These are phyloP conservation scores for Timema podura DNA, from an alignment of 2,888 invertebrate species.

Conservation along the genomic window DNA sequence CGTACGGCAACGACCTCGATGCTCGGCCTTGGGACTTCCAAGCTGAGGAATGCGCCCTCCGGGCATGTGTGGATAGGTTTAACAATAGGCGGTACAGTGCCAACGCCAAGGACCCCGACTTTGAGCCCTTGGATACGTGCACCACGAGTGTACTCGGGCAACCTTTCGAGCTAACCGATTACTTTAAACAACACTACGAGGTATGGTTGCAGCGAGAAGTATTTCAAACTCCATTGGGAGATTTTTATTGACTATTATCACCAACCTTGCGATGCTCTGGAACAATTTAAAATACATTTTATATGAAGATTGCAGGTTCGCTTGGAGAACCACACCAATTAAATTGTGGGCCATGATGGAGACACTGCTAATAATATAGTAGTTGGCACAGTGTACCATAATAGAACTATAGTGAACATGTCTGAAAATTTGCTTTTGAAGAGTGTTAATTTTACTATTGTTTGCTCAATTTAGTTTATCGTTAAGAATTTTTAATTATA, in stretches of 20 bases:
- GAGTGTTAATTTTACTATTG: too few relatives aligned
- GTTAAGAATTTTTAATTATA: too few relatives aligned
- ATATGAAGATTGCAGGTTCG: too few relatives aligned
- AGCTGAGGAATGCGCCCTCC: slow-evolving; percentile 92
- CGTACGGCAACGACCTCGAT: slow-evolving; percentile 97
- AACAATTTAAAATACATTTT: too few relatives aligned
- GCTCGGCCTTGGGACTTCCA: slow-evolving; percentile 95
- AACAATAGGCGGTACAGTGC: slow-evolving; percentile 82
- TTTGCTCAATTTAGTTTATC: too few relatives aligned
- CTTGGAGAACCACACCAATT: too few relatives aligned
- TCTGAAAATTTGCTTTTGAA: too few relatives aligned
- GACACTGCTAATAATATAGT: too few relatives aligned
- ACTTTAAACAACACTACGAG: slow-evolving; percentile 90
- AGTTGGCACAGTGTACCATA: too few relatives aligned
- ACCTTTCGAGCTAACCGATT: slow-evolving; percentile 79
- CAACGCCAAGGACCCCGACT: slow-evolving; percentile 50
- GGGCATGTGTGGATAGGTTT: slow-evolving; percentile 93
- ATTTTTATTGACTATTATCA: slow-evolving; percentile 24
- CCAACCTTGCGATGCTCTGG: neutral
- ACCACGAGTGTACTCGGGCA: slow-evolving; percentile 75
- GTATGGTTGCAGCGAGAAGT: slow-evolving; percentile 97
- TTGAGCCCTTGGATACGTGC: slow-evolving; percentile 70
- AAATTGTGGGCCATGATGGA: too few relatives aligned
- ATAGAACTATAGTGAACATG: too few relatives aligned
- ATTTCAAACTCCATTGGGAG: slow-evolving; percentile 42